Evolutionary conservation across 2,797 vertebrate genomes (phyloP), one percentile per base, ranked within the genome.

Genomic region (Sebastes cheni): DNA sequence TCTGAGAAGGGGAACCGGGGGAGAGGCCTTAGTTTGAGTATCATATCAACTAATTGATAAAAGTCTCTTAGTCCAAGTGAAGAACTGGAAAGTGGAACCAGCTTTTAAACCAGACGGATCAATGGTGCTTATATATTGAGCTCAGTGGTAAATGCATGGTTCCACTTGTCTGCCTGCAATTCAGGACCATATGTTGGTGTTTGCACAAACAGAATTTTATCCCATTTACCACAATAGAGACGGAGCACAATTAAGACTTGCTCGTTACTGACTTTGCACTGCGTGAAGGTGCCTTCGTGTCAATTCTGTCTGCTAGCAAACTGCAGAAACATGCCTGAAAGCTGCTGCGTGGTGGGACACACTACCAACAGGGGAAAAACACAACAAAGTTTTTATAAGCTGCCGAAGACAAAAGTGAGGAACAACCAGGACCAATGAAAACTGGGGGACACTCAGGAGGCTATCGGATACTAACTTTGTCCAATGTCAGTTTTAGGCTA

Each of bases 121-220:
- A 96, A 96, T 95, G 95, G 90, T 83, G 93, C 96, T 97, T 95
- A 94, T 93, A 95, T 95, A 95, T 96, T 95, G 96, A 94, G 93
- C 95, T 93, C 90, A 95, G 95, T 93, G 92, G 93, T 92, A 95
- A 95, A 97, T 93, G 92, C 92, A 93, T 95, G 91, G 89, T 93
- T 95, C 89, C 85, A 72, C 91, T 90, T 93, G 93, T 94, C 85
- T 86, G 81, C 77, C 78, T 70, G 64, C 85, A 91, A 88, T 89
- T 89, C 89, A 91, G 72, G 61, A 23, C 7, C 9, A 3, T 39
- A 58, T 23, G 52, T 29, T 8, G 6, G 6, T 29, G 52, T 69
- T 58, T 52, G 9, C 52, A 67, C 34, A 60, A 70, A 50, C 16
- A 72, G 7, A 8, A 13, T 82, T 56, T 67, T 10, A 67, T 46